These are phyloP conservation scores for Drosophila lacicola DNA, from an alignment of 2,888 invertebrate species.

Conservation along the genomic window DNA sequence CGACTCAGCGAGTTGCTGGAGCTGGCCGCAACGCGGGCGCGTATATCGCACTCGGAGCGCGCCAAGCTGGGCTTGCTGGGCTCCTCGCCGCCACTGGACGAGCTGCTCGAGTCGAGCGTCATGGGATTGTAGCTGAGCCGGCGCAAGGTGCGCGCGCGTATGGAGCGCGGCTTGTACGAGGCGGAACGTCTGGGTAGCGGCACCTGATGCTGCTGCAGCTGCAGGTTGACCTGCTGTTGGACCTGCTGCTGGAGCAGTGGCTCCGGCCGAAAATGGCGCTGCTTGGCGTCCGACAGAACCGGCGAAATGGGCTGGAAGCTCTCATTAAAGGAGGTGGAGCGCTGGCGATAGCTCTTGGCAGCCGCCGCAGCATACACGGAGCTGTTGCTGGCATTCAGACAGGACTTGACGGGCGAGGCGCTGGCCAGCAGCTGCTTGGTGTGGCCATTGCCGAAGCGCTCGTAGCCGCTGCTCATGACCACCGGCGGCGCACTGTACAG, in stretches of 20 bases:
- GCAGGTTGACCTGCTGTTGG: conserved; percentile 4
- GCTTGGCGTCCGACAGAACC: conserved; percentile 70
- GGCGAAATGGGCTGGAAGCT: conserved; percentile 84
- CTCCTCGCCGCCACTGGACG: conserved; percentile 87
- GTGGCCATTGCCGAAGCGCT: conserved; percentile 65
- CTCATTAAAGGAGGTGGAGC: conserved; percentile 86
- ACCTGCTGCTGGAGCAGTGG: conserved; percentile 52
- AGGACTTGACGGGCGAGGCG: conserved; percentile 82
- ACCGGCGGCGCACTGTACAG: conserved; percentile 67
- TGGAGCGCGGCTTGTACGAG: conserved; percentile 85
- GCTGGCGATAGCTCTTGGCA: conserved; percentile 82
- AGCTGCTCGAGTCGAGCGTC: conserved; percentile 86
- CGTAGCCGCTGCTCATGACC: conserved; percentile 72
- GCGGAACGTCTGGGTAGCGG: conserved; percentile 61
- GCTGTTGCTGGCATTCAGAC: conserved; percentile 75
- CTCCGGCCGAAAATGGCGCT: conserved; percentile 45
- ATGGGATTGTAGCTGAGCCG: conserved; percentile 87
- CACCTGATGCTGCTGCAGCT: conserved; percentile 33
- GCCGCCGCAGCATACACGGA: conserved; percentile 75
- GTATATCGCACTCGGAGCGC: conserved; percentile 87
- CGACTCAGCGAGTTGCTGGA: conserved; percentile 67
- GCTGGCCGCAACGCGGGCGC: conserved; percentile 78
- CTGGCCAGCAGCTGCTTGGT: conserved; percentile 70
- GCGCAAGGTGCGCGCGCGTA: conserved; percentile 86
- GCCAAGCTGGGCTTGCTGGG: conserved; percentile 85